These are phyloP conservation scores for Arctia plantaginis DNA, from an alignment of 2,888 invertebrate genomes.

Conservation along the genomic window DNA sequence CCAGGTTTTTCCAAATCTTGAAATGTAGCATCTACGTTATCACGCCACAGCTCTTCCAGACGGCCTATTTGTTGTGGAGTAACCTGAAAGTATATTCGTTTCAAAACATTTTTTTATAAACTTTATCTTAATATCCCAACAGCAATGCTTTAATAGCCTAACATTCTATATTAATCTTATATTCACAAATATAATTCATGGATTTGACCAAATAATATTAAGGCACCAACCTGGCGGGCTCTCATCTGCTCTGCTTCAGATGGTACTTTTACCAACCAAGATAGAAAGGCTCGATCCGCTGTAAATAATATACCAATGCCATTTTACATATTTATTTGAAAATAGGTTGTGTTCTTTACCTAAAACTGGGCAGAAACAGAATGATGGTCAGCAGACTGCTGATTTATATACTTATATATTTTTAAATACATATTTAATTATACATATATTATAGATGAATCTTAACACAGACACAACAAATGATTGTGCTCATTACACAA, in stretches of 20 bases:
- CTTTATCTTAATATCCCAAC: background rate
- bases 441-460: no score
- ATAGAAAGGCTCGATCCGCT: conserved; percentile 97
- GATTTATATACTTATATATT: no score
- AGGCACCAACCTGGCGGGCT: conserved; percentile 90
- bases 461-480: no score
- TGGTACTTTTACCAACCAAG: conserved; percentile 99
- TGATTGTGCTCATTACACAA: no score
- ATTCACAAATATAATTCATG: background rate
- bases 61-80: conserved; percentile 99
- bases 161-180: background rate
- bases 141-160: background rate
- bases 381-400: no score
- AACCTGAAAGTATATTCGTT: conserved; percentile 81
- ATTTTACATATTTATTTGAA: background rate
- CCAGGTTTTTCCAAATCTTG: conserved; percentile 99
- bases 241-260: conserved; percentile 98
- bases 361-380: no score
- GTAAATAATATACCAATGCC: conserved; percentile 13
- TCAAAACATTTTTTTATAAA: background rate
- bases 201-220: background rate
- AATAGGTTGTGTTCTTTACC: no score
- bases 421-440: no score
- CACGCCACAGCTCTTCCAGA: conserved; percentile 99
- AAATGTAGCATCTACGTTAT: conserved; percentile 98